These are phyloP conservation scores for Trichopoda pennipes DNA, from an alignment of 2,888 invertebrate genomes.

Conservation along the genomic window DNA sequence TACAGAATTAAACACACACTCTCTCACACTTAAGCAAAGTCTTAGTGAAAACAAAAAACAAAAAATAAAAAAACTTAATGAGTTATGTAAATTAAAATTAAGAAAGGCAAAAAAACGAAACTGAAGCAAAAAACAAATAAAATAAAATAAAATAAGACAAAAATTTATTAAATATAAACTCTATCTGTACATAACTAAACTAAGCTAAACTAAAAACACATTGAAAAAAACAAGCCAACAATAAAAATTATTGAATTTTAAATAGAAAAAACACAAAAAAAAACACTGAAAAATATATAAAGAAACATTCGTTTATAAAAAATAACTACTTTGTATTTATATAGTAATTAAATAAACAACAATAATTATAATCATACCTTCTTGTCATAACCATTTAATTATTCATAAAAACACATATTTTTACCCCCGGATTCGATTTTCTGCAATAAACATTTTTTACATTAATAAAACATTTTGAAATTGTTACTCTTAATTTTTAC, in stretches of 20 bases:
- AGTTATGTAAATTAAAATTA: slow-evolving; percentile 50
- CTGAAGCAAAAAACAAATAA: slow-evolving; percentile 8
- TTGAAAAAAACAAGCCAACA: no score
- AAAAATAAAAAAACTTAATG: background rate
- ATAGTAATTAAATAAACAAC: slow-evolving; percentile 41
- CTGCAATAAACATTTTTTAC: slow-evolving; percentile 19
- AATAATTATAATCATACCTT: background rate
- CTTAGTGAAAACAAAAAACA: slow-evolving; percentile 33
- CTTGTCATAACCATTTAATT: slow-evolving; percentile 23
- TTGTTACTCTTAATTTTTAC: background rate
- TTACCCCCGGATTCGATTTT: slow-evolving; percentile 4
- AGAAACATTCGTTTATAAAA: slow-evolving; percentile 38
- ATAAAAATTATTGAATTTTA: slow-evolving; percentile 43
- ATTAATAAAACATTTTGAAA: background rate
- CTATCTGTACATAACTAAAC: slow-evolving; percentile 45
- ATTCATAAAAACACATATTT: slow-evolving; percentile 18
- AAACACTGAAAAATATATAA: background rate
- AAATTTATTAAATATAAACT: slow-evolving; percentile 16
- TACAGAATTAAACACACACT: slow-evolving; percentile 18
- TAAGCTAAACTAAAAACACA: background rate
- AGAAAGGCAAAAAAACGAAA: slow-evolving; percentile 9
- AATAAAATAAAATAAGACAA: background rate
- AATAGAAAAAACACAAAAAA: slow-evolving; percentile 12
- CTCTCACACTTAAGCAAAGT: slow-evolving; percentile 18
- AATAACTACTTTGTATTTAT: slow-evolving; percentile 44